A percentile compares a stretch with the other conserved stretches of the same genome.
These are phyloP conservation scores for Erinaceus europaeus DNA, from an alignment of 2,113 vertebrate genomes.

Conservation along the genomic window DNA sequence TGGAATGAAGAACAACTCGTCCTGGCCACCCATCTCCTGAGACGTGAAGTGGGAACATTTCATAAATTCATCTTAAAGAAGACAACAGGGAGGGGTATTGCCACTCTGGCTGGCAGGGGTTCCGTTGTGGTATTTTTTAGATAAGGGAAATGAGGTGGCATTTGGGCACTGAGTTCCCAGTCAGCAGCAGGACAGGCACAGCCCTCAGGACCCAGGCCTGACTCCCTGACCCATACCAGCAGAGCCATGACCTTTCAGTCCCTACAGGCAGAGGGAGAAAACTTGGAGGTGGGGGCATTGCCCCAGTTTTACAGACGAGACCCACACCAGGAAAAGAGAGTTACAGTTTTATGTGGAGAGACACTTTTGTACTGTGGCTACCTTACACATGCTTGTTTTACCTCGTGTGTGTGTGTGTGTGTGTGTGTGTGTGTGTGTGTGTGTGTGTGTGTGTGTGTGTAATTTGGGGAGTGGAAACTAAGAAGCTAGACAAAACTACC, in stretches of 20 bases:
- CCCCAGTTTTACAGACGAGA: not conserved
- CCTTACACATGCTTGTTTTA: not conserved
- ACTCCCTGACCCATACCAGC: not conserved
- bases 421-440: not conserved
- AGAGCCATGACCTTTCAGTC: not conserved
- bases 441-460: not conserved
- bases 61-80: conserved; percentile 14
- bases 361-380: not conserved
- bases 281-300: not conserved
- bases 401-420: not conserved
- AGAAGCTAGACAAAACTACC: not conserved
- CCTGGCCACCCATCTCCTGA: conserved; percentile 36
- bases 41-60: conserved; percentile 40
- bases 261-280: not conserved
- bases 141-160: not conserved
- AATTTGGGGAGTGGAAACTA: not conserved
- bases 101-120: not conserved
- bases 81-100: conserved; percentile 35
- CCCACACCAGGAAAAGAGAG: not conserved
- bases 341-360: not conserved
- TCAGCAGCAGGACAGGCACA: not conserved
- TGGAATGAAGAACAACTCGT: conserved; percentile 21
- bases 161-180: not conserved
- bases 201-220: not conserved
- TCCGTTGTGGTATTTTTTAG: not conserved